Base-by-base conservation (phyloP, 2,113 vertebrate genomes). In the Opisthocomus hoazin region DNA sequence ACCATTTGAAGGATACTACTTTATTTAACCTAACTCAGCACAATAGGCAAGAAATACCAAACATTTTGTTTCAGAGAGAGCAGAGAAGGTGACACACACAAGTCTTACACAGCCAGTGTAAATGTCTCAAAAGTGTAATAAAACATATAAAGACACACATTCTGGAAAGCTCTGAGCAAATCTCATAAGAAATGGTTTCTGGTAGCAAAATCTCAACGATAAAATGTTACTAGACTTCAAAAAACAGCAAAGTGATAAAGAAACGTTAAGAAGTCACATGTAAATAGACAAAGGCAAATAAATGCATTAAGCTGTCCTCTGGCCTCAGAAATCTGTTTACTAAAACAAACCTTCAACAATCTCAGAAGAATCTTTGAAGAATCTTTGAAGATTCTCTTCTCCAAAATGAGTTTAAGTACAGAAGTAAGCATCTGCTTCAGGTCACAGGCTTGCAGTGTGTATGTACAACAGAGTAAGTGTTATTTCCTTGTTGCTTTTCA, bases 81-180 rank as follows among this genome's bases (percentile, higher is more conserved):
- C 36, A 79, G 24, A 87, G 29, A 39, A 79, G n/a, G 27, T 0
- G 0, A 53, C 24, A 45, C 0, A 0, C 4, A 8, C 19, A 73
- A 94, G 57, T 61, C 57, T 71, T 10, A 81, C 1, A 3, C 23
- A 53, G 53, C 4, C 57, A 87, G 14, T 12, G 24, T 61, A 75
- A 76, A 56, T 45, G 48, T 37, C 45, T 89, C 41, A 29, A 6
- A 75, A 89, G n/a, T 10, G 11, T 27, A 92, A 74, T 51, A 86
- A 74, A 79, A 51, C 3, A 2, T 41, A 73, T 19, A n/a, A 64
- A 63, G 23, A 58, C 13, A 53, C 10, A 56, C 2, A 43, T 45
- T 65, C n/a, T 74, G n/a, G 30, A 78, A 87, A 82, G 39, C 24
- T 82, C 65, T 65, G 8, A 15, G 32, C 48, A 93, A 85, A 43